A percentile compares a stretch with the other conserved stretches of the same genome.
Evolutionary conservation across 2,113 vertebrate species (phyloP).

Genomic region (Semnornis frantzii): DNA sequence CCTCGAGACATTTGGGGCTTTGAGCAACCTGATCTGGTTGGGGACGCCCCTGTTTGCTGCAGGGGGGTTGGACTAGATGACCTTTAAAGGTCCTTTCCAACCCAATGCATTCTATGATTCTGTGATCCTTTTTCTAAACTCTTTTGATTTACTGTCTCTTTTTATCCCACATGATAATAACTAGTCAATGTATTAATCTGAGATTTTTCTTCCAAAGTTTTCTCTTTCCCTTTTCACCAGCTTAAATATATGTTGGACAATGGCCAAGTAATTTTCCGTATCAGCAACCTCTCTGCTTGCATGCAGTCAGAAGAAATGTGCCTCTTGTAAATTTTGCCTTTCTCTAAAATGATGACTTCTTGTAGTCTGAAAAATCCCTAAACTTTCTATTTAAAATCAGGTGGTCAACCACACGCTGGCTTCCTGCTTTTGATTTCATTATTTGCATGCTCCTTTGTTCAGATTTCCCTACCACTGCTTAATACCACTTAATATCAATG

Average conservation of each 20-base stretch:
- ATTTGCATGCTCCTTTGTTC: neutral
- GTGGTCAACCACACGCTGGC: neutral
- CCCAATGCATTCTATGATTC: too few species aligned
- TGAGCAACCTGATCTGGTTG: too few species aligned
- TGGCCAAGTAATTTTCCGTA: constrained; percentile 67
- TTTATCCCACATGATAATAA: constrained; percentile 42
- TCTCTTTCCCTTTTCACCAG: constrained; percentile 17
- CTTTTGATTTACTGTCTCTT: constrained; percentile 31
- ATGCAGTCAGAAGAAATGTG: constrained; percentile 39
- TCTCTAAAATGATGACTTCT: neutral
- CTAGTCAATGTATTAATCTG: constrained; percentile 39
- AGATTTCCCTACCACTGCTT: neutral
- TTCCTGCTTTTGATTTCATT: constrained; percentile 24
- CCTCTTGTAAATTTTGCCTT: constrained; percentile 27
- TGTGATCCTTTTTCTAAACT: neutral
- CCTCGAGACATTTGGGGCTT: too few species aligned
- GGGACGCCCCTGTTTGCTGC: too few species aligned
- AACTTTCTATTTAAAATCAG: constrained; percentile 41
- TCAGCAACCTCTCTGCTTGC: constrained; percentile 53
- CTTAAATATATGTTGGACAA: constrained; percentile 47
- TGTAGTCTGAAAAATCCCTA: constrained; percentile 25
- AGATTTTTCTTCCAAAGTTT: constrained; percentile 54
- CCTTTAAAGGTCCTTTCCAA: too few species aligned
- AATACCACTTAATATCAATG: neutral
- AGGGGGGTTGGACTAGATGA: too few species aligned